A percentile compares a stretch with the other conserved stretches of the same genome.
Evolutionary conservation across 2,888 invertebrate species (phyloP).

Genomic region (Nemoura dubitans): DNA sequence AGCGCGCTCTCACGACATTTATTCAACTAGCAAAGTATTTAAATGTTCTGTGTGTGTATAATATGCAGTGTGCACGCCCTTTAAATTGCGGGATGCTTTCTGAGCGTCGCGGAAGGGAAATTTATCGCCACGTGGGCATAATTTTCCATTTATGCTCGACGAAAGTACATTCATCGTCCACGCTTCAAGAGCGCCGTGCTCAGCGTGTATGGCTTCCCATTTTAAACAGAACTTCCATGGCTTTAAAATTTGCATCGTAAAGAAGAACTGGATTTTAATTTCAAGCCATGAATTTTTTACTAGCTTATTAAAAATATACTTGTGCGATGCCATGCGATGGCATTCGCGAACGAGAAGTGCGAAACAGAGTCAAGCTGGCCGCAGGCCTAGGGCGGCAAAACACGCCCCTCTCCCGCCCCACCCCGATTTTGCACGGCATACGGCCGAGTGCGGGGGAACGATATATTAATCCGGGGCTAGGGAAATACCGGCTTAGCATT

Average conservation of each 20-base stretch:
- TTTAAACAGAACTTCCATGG: too few species aligned
- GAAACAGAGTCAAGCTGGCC: too few species aligned
- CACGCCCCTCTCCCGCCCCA: too few species aligned
- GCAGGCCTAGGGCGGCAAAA: too few species aligned
- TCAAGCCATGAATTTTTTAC: not conserved
- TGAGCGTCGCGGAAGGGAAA: not conserved
- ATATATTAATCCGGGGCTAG: constrained; percentile 27
- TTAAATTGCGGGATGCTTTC: not conserved
- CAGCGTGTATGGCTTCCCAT: not conserved
- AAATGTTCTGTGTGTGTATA: not conserved
- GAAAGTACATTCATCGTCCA: not conserved
- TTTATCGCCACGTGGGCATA: not conserved
- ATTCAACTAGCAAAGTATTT: not conserved
- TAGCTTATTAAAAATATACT: not conserved
- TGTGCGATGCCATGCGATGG: not conserved
- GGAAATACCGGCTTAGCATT: constrained; percentile 32
- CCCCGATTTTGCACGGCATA: too few species aligned
- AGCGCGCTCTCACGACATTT: not conserved
- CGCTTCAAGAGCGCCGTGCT: not conserved
- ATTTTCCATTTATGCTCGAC: not conserved
- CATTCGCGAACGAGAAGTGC: too few species aligned
- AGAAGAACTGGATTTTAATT: not conserved
- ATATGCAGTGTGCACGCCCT: too few species aligned
- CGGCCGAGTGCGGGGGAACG: not conserved
- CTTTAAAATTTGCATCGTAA: not conserved